Base-by-base conservation (phyloP, 2,888 invertebrate species). In the Drosophila meridionalis region DNA sequence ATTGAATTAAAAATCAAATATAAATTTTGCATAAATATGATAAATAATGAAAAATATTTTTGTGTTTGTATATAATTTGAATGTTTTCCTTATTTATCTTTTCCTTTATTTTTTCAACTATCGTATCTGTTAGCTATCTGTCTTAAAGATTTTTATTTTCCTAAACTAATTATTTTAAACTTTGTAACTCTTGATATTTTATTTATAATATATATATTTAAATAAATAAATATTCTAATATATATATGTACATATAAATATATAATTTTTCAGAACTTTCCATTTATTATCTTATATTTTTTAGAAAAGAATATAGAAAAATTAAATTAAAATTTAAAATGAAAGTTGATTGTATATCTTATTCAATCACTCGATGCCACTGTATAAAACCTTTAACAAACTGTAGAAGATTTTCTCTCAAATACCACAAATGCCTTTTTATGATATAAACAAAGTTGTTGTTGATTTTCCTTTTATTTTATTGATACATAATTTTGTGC, bases 401-500 rank as follows among this genome's bases (percentile, higher is more conserved):
- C n/a, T 52, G 40, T 45, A 38, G 12, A 62, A 4, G 8, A 36
- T 57, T 20, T 42, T 32, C 14, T 9, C 42, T 9, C 32, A 9
- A 26, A 57, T 34, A 28, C 20, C 38, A 2, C 34, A 3, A 40
- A n/a, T 42, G 42, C 30, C 30, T 32, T 30, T 56, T 56, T 42
- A 42, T 9, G 14, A 20, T 36, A 62, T 53, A 73, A 64, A 69
- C 73, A 76, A 66, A 75, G 45, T 28, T 56, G 20, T 36, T 36
- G 47, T 36, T 36, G 14, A 11, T 43, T 26, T 83, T 68, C 28
- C 72, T 63, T 66, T 47, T 40, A 34, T 66, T 78, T 64, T 73
- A 73, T 69, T 73, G 69, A 70, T 72, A 72, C 62, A 65, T 66
- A 45, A 68, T 70, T 68, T 48, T 40, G 52, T 42, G 47, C 69